Percentiles rank a stretch among this genome's conserved stretches.
phyloP scores from a whole-genome alignment of 2,797 vertebrate genomes.

The Nothura maculosa region DNA sequence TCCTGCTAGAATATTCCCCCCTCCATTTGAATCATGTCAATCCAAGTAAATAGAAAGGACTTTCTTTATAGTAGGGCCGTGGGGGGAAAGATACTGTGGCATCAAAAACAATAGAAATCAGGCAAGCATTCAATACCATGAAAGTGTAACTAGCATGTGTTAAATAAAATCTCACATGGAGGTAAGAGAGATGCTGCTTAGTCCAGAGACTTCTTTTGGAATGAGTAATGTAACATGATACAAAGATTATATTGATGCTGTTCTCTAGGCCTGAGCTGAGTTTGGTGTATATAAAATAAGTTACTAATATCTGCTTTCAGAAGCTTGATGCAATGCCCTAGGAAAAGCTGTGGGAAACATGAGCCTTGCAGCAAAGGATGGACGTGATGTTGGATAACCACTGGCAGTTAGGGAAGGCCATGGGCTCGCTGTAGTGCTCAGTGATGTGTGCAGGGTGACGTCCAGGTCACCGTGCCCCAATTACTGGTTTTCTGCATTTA shows the following conservation, averaged over 20 bases:
- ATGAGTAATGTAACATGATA: neutral
- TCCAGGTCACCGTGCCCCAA: neutral
- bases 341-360: neutral
- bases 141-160: neutral
- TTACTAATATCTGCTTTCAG: neutral
- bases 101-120: neutral
- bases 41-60: neutral
- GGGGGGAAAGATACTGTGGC: neutral
- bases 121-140: neutral
- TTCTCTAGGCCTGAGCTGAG: neutral
- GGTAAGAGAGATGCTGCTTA: neutral
- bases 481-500: neutral
- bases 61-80: neutral
- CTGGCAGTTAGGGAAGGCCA: neutral
- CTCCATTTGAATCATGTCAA: neutral
- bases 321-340: neutral
- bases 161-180: neutral
- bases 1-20: neutral
- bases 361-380: neutral
- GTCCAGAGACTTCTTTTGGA: neutral
- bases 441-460: neutral
- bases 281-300: neutral
- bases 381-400: neutral
- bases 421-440: neutral
- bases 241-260: neutral